phyloP scores from a whole-genome alignment of 2,113 vertebrate genomes.

The Canis aureus region DNA sequence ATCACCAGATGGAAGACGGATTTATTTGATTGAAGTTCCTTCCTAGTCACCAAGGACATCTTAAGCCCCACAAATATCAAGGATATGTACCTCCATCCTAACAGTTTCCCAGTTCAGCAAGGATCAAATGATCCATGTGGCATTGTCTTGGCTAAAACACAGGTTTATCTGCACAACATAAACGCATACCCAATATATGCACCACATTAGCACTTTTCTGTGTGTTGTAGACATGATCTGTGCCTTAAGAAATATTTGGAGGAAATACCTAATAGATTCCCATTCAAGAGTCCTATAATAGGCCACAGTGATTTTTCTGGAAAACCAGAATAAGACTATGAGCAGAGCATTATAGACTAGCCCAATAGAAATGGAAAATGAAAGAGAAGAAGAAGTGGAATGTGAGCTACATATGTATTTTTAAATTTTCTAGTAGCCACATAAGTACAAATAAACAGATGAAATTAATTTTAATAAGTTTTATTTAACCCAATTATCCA shows the following conservation, averaged over 20 bases:
- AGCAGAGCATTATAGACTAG: neutral
- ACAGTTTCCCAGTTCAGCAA: slow-evolving; percentile 10
- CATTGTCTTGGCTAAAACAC: slow-evolving; percentile 35
- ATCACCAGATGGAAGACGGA: slow-evolving; percentile 70
- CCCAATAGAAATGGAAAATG: neutral
- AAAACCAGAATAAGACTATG: neutral
- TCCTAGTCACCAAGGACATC: slow-evolving; percentile 60
- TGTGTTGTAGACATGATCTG: neutral
- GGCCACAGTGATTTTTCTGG: neutral
- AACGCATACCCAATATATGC: neutral
- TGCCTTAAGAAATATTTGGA: slow-evolving; percentile 27
- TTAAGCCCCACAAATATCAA: slow-evolving; percentile 40
- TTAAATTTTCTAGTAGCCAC: neutral
- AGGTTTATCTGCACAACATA: neutral
- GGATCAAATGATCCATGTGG: neutral
- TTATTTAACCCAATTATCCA: neutral
- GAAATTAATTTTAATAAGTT: slow-evolving; percentile 44
- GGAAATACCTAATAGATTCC: slow-evolving; percentile 10
- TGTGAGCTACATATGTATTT: neutral
- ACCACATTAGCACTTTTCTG: neutral
- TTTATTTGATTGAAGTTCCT: slow-evolving; percentile 70
- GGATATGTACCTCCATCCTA: slow-evolving; percentile 25
- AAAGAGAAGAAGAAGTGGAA: neutral
- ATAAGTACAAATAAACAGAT: neutral
- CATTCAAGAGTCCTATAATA: neutral